Conservation (phyloP, 2,888 invertebrate species). For the Neoaliturus tenellus region DNA sequence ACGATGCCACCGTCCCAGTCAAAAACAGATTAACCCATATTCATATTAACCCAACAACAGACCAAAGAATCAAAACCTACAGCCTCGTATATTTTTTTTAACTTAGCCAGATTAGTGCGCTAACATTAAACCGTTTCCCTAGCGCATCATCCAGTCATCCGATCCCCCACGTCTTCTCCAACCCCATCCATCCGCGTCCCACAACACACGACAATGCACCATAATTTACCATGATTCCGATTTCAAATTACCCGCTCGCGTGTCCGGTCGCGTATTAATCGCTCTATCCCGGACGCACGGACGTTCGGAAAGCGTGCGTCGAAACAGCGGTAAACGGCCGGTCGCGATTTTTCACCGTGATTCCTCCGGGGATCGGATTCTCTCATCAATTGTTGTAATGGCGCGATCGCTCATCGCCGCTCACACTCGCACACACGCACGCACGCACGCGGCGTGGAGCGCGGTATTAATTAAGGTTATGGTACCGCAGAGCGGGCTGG, state of each 20-base stretch:
- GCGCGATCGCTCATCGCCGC: constrained; percentile 31
- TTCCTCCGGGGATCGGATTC: constrained; percentile 37
- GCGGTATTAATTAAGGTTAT: constrained; percentile 11
- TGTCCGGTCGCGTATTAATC: not conserved
- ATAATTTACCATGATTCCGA: not conserved
- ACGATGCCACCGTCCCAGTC: too few relatives aligned
- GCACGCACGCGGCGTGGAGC: not conserved
- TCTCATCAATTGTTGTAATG: constrained; percentile 45
- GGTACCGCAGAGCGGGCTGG: not conserved
- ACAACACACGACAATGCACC: not conserved
- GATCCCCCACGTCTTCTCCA: too few relatives aligned
- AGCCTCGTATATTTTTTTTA: too few relatives aligned
- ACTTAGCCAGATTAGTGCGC: too few relatives aligned
- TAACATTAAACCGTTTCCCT: too few relatives aligned
- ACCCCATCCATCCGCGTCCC: not conserved
- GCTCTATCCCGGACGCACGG: not conserved
- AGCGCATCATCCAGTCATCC: too few relatives aligned
- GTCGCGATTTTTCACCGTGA: constrained; percentile 47
- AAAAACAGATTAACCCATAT: too few relatives aligned
- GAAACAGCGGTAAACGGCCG: constrained; percentile 7
- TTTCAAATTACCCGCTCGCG: not conserved
- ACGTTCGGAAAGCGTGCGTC: not conserved
- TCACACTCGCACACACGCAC: not conserved
- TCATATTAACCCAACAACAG: too few relatives aligned
- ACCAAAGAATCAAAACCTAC: too few relatives aligned